Conservation (phyloP, 2,888 invertebrate genomes). For the Frankliniella fusca region DNA sequence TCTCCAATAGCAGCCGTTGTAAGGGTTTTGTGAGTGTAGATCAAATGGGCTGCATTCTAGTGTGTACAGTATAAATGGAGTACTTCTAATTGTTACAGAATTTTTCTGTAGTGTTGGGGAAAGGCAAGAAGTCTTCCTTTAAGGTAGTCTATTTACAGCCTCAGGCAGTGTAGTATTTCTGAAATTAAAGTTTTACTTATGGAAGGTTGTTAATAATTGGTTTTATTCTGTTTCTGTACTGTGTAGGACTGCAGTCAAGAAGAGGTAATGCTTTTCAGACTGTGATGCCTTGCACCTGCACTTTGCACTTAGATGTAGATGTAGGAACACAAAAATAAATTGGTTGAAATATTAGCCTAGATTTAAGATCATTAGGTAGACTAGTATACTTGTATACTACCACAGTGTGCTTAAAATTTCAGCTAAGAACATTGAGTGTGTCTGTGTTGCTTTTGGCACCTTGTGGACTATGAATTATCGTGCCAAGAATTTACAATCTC, state of each 20-base stretch:
- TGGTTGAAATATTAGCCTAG: too few species aligned
- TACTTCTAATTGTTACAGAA: background rate
- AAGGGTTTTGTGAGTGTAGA: too few species aligned
- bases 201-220: constrained; percentile 42
- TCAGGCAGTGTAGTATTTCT: too few species aligned
- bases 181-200: background rate
- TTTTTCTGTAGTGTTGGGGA: constrained; percentile 19
- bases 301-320: background rate
- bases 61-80: background rate
- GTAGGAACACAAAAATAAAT: background rate
- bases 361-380: background rate
- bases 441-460: background rate
- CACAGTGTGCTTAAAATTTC: background rate
- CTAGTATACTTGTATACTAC: background rate
- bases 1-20: too few species aligned
- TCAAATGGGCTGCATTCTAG: too few species aligned
- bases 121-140: constrained; percentile 29
- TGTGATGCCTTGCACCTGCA: constrained; percentile 9
- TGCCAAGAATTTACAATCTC: too few species aligned
- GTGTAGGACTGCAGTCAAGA: constrained; percentile 52
- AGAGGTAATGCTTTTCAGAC: constrained; percentile 47
- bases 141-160: background rate
- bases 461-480: too few species aligned
- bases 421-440: background rate
- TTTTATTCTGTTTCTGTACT: constrained; percentile 46